Conservation (phyloP, 2,888 invertebrate genomes). For the Eupithecia exiguata region DNA sequence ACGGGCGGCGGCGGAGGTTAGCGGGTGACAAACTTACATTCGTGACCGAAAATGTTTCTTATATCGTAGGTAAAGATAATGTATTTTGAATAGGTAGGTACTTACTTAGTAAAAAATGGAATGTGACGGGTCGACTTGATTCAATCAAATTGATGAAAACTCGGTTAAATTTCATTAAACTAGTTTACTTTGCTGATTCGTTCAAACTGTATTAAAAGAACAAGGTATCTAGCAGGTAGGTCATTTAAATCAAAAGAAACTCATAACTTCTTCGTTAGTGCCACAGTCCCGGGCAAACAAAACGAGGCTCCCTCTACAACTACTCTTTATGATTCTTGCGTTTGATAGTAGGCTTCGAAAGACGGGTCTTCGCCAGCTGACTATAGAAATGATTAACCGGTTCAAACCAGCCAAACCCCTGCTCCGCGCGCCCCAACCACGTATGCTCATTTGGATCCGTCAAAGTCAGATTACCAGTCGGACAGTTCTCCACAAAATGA, state of each 20-base stretch:
- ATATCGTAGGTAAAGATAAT: too few species aligned
- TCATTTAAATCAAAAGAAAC: not conserved
- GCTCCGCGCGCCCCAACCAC: conserved; percentile 79
- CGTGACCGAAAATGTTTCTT: too few species aligned
- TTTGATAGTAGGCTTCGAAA: not conserved
- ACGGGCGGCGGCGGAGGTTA: too few species aligned
- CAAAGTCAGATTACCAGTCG: conserved; percentile 69
- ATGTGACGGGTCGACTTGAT: too few species aligned
- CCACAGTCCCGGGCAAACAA: not conserved
- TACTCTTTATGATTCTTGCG: not conserved
- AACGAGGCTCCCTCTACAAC: not conserved
- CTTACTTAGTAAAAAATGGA: too few species aligned
- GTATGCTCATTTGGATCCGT: conserved; percentile 79
- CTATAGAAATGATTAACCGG: conserved; percentile 75
- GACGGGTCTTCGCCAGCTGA: conserved; percentile 53
- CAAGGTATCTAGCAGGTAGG: too few species aligned
- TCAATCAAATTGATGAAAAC: not conserved
- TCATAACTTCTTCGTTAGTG: not conserved
- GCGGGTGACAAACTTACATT: too few species aligned
- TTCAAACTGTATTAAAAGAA: too few species aligned
- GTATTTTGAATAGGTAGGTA: too few species aligned
- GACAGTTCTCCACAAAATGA: conserved; percentile 80
- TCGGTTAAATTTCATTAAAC: not conserved
- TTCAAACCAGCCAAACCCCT: conserved; percentile 69
- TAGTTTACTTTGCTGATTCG: not conserved